Evolutionary conservation across 2,113 vertebrate genomes (phyloP).

Genomic region (Sander vitreus): DNA sequence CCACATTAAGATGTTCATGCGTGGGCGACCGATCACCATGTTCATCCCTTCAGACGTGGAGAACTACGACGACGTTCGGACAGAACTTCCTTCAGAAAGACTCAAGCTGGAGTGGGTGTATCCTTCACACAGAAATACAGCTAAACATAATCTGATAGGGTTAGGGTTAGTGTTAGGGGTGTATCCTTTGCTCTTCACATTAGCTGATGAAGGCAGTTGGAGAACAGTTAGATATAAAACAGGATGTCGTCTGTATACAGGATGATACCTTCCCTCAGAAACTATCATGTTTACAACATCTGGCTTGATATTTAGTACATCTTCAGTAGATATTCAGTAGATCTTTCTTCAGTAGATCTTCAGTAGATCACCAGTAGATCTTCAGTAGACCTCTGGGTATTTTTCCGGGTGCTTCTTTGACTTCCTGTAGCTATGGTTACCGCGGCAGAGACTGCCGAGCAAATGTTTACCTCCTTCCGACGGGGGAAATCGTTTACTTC

Average conservation of each 20-base stretch:
- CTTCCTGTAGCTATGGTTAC: slow-evolving; percentile 91
- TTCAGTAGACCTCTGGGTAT: slow-evolving; percentile 7
- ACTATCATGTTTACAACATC: too few species aligned
- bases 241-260: too few species aligned
- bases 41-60: slow-evolving; percentile 96
- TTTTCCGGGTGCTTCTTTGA: slow-evolving; percentile 59
- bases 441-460: slow-evolving; percentile 95
- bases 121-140: slow-evolving; percentile 82
- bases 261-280: too few species aligned
- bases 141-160: neutral
- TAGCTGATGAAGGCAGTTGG: too few species aligned
- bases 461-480: slow-evolving; percentile 96
- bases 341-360: neutral
- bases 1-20: slow-evolving; percentile 98
- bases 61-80: slow-evolving; percentile 93
- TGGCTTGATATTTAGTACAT: neutral
- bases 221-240: too few species aligned
- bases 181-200: too few species aligned
- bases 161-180: too few species aligned
- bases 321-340: neutral
- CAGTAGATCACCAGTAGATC: neutral
- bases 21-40: slow-evolving; percentile 98
- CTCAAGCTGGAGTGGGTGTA: slow-evolving; percentile 99
- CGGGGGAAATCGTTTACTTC: slow-evolving; percentile 97
- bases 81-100: slow-evolving; percentile 93